phyloP scores from a whole-genome alignment of 2,113 vertebrate genomes.

The Sigmodon hispidus region DNA sequence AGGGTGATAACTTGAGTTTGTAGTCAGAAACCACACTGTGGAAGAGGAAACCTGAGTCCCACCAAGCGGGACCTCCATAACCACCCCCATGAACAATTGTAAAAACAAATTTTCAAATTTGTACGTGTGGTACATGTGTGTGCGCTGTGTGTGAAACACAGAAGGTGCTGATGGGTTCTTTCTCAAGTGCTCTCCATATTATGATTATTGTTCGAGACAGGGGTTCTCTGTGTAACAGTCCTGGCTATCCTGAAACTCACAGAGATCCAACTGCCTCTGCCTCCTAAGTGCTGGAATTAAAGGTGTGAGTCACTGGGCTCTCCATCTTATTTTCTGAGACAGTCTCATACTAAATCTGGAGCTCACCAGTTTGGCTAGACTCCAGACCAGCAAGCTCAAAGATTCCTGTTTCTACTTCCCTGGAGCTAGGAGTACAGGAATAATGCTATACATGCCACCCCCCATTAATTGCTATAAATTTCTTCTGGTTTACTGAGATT shows the following conservation, averaged over 20 bases:
- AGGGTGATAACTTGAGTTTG: neutral
- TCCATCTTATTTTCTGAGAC: neutral
- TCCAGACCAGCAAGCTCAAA: neutral
- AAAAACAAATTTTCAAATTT: too few species aligned
- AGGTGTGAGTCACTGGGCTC: too few species aligned
- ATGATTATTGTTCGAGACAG: too few species aligned
- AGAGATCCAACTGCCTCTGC: too few species aligned
- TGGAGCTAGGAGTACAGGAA: neutral
- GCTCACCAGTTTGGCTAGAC: neutral
- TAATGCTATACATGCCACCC: neutral
- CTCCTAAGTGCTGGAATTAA: too few species aligned
- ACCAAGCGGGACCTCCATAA: neutral
- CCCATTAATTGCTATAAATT: neutral
- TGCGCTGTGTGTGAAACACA: neutral
- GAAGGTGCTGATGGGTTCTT: neutral
- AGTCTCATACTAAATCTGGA: neutral
- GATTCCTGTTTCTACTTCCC: neutral
- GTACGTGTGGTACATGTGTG: neutral
- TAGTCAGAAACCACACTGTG: neutral
- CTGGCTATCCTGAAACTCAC: too few species aligned
- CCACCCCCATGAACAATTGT: too few species aligned
- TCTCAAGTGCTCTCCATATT: neutral
- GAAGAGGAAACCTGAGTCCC: neutral
- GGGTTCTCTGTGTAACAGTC: too few species aligned
- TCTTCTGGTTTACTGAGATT: neutral